These are phyloP conservation scores for Thecocarcelia acutangulata DNA, from an alignment of 2,888 invertebrate species.

Conservation along the genomic window DNA sequence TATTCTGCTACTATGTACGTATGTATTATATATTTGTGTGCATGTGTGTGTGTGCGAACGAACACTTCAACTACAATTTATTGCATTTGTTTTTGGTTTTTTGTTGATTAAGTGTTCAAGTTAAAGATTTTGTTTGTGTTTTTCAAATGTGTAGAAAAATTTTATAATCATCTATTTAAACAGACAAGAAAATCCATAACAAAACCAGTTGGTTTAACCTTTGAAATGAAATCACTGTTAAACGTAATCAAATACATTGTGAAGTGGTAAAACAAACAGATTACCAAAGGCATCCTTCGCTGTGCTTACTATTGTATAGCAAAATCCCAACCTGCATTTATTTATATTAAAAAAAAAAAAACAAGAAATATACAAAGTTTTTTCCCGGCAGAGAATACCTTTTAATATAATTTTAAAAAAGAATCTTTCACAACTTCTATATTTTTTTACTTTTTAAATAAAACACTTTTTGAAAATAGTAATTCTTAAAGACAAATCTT, in stretches of 20 bases:
- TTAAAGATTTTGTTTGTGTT: conserved; percentile 1
- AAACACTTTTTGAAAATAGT: no score
- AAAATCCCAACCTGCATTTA: no score
- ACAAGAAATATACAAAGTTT: no score
- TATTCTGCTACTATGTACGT: background rate
- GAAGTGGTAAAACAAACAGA: conserved; percentile 13
- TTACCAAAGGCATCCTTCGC: background rate
- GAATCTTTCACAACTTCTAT: no score
- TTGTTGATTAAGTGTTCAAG: conserved; percentile 18
- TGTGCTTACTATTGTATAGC: no score
- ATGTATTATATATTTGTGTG: background rate
- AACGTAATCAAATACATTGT: conserved; percentile 38
- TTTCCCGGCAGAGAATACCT: no score
- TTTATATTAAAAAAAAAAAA: no score
- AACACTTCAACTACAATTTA: conserved; percentile 13
- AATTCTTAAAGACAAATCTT: no score
- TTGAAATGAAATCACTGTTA: conserved; percentile 25
- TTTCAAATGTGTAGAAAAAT: conserved; percentile 6
- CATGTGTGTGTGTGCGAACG: background rate
- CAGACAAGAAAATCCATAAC: conserved; percentile 48
- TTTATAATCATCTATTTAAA: conserved; percentile 56
- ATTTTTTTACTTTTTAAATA: no score
- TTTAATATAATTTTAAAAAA: no score
- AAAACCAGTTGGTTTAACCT: conserved; percentile 57
- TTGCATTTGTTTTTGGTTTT: conserved; percentile 22